phyloP scores from a whole-genome alignment of 2,113 vertebrate species.

The Amblyopsis rosae region DNA sequence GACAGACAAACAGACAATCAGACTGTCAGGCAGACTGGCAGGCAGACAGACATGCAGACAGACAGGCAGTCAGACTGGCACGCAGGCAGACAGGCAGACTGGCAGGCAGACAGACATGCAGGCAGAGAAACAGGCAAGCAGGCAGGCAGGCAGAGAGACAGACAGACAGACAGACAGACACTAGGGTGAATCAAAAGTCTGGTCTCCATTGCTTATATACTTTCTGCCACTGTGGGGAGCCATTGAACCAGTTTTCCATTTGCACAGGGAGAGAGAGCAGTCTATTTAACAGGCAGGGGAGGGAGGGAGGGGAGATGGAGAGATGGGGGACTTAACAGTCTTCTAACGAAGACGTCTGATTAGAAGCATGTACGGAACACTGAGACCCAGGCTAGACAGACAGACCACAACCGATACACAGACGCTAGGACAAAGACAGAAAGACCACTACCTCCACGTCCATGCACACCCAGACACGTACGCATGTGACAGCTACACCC shows the following conservation, averaged over 20 bases:
- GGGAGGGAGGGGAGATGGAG: constrained; percentile 8
- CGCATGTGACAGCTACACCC: neutral
- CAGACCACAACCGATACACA: constrained; percentile 46
- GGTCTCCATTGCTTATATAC: neutral
- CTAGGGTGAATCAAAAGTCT: neutral
- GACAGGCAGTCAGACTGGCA: too few relatives aligned
- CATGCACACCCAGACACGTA: constrained; percentile 14
- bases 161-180: constrained; percentile 4
- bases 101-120: too few relatives aligned
- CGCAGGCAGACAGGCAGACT: too few relatives aligned
- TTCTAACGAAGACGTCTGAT: constrained; percentile 56
- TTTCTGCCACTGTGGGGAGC: constrained; percentile 45
- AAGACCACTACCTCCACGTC: constrained; percentile 15
- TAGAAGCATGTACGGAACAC: constrained; percentile 64
- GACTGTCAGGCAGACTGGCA: too few relatives aligned
- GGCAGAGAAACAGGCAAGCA: too few relatives aligned
- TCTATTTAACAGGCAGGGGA: constrained; percentile 23
- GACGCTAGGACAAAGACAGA: constrained; percentile 30
- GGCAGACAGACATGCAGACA: too few relatives aligned
- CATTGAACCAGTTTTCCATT: constrained; percentile 29
- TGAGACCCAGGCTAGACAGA: constrained; percentile 48
- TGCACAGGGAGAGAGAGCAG: constrained; percentile 15
- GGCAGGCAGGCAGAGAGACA: neutral
- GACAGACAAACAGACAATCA: too few relatives aligned
- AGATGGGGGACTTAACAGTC: constrained; percentile 20